Base-by-base conservation (phyloP, 2,888 invertebrate species). In the Cataglyphis altisquamis region DNA sequence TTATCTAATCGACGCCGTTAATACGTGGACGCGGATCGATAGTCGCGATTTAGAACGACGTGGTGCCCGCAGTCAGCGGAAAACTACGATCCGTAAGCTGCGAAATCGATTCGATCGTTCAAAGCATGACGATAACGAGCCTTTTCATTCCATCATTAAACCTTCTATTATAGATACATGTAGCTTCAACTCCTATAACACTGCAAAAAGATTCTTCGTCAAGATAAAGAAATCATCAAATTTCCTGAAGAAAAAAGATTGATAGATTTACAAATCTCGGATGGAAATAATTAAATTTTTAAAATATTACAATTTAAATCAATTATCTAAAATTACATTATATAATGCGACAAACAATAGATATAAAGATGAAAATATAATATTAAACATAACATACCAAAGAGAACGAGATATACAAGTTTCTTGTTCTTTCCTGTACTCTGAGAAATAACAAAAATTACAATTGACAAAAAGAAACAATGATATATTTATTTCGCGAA, bases 1-100 rank as follows among this genome's bases (percentile, higher is more conserved):
- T 87, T 87, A 86, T 84, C 87, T 86, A 86, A 87, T 89, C 89
- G 89, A 87, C 52, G 75, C 83, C 21, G 80, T 82, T 86, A 89
- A 84, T 80, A 70, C 83, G 80, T 82, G 83, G 45, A 81, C 75
- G 62, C 75, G 84, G 82, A 86, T 89, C 87, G 89, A 89, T 89
- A 86, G 70, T 41, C 63, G 39, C 70, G 77, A 87, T 84, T 87
- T 80, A 80, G 80, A 80, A 68, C 68, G 89, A 82, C 85, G 83
- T 78, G 87, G 80, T 83, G 83, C 72, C 82, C 60, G 83, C 67
- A 75, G 83, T 83, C 83, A 83, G 75, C 68, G 80, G 82, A 83
- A 87, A 89, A 89, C 85, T 84, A 84, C 68, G 87, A 88, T 88
- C 82, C 45, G 18, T 18, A 45, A 48, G 45, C 32, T 48, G 70